Evolutionary conservation across 2,113 vertebrate species (phyloP), one percentile per base, ranked within the genome.

Genomic region (Neomonachus schauinslandi): DNA sequence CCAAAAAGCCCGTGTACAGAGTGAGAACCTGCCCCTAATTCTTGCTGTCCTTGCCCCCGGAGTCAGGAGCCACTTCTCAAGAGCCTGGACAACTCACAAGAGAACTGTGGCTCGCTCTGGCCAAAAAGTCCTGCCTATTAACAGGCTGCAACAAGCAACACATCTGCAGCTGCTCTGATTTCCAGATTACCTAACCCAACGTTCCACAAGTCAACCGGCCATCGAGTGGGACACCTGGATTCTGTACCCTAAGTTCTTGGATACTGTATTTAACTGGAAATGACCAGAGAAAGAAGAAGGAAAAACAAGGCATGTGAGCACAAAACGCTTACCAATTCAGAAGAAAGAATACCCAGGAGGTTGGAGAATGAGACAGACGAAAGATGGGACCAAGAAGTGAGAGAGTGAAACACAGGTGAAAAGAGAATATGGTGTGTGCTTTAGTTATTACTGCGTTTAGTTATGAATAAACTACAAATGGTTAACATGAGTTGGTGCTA

Each of bases 251-350:
- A 63, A 86, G 4, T 94, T 84, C 67, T 31, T 74, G 21, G 24
- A 67, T 91, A 74, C 28, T 55, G 8, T 65, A 82, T 74, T 74
- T 94, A 89, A 28, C 86, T 85, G 49, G 51, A 91, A 36, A 88
- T 33, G 49, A 81, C 91, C 2, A 91, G 22, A 86, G 31, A 84
- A 39, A 83, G 61, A 89, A 77, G 49, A 74, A 7, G 85, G 77
- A 79, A 76, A 24, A 74, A 93, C 18, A 67, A 10, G 4, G 1
- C 83, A 61, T n/a, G 16, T 74, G 13, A 76, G 12, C 22, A 95
- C 28, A 93, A 94, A 93, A 98, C 80, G 49, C n/a, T 84, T 61
- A 87, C 31, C 24, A 65, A 49, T 24, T 71, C 65, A 88, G 42
- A 89, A 93, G 12, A 61, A 69, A 94, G 15, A 33, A 13, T 77